Evolutionary conservation across 2,888 invertebrate genomes (phyloP), one percentile per base, ranked within the genome.

Genomic region (Pandemis cinnamomeana): DNA sequence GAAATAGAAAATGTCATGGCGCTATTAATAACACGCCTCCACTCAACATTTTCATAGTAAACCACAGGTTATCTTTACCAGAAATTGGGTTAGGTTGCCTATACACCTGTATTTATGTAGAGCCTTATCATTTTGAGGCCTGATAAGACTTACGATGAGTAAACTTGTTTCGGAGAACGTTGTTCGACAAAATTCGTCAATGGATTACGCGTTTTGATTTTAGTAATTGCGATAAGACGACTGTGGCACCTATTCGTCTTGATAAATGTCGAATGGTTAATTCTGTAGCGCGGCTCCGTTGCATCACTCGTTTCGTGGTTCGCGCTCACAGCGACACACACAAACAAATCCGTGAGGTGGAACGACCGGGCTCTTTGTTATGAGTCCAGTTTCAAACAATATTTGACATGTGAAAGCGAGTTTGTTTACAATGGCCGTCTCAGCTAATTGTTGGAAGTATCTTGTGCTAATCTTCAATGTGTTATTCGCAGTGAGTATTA

Each of bases 371-470:
- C 86, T 85, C 88, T 91, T 92, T 94, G 93, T 93, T 92, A 88
- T 89, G 88, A 86, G 82, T 83, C 83, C 82, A 84, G 85, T 89
- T 88, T 85, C 80, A 83, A 89, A 86, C 88, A 86, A 89, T 88
- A 82, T 84, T 84, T 87, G 91, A 87, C 84, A 93, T 93, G 93
- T 93, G 91, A 93, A 89, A 86, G 82, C 81, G 80, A 71, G 79
- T 81, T 69, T 75, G 75, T 81, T 76, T 79, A 88, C 86, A 86
- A 94, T 94, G 94, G 91, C 90, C 78, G 83, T 94, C 76, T 92
- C 93, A 48, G 90, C 93, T 74, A 94, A 91, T 83, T 93, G 94
- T 82, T 94, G 94, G 92, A 93, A 94, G 88, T 94, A 94, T 86
- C 86, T 94, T 41, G 93, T 94, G 82, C 82, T 94, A 82, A 89